Base-by-base conservation (phyloP, 2,797 vertebrate species). In the Coracias cyanogaster region DNA sequence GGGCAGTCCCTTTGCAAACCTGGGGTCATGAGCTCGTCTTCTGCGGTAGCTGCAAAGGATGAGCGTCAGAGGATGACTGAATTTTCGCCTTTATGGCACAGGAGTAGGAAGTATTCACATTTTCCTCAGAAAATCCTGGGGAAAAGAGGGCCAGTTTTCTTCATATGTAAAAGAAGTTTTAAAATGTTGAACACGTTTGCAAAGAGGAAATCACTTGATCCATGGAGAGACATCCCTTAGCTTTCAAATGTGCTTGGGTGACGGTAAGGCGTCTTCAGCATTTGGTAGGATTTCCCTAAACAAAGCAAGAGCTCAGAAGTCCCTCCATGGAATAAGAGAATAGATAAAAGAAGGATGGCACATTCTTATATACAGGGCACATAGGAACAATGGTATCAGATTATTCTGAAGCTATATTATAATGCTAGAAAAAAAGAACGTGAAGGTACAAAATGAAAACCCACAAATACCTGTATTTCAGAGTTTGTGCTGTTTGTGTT, bases 11-110 rank as follows among this genome's bases (percentile, higher is more conserved):
- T 82, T 93, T 94, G 96, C 93, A 95, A 82, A 93, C 87, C 88
- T 77, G 93, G 88, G 93, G 94, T 96, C 74, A 85, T 93, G 97
- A 97, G 96, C 96, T 96, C 98, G 96, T 97, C 97, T 97, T 95
- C 82, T 96, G 86, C 35, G 35, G 91, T 65, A 77, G 84, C 80
- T 93, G 91, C 95, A 91, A 92, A 82, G 94, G 82, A 45, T 39
- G 9, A 60, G 60, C 82, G 74, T 95, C 95, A 93, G 62, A 95
- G 93, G 73, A 94, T 93, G 89, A 96, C 95, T 92, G 57, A 90
- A 80, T 82, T 90, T 88, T 93, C 77, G 64, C 66, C n/a, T 89
- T 89, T 70, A 73, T 62, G 96, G 89, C 67, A 69, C 84, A 76
- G 64, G 52, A 95, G 9, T 92, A 74, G 58, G n/a, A 94, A 89